phyloP scores from a whole-genome alignment of 1,140 invertebrate genomes.

The Polypedilum vanderplanki region DNA sequence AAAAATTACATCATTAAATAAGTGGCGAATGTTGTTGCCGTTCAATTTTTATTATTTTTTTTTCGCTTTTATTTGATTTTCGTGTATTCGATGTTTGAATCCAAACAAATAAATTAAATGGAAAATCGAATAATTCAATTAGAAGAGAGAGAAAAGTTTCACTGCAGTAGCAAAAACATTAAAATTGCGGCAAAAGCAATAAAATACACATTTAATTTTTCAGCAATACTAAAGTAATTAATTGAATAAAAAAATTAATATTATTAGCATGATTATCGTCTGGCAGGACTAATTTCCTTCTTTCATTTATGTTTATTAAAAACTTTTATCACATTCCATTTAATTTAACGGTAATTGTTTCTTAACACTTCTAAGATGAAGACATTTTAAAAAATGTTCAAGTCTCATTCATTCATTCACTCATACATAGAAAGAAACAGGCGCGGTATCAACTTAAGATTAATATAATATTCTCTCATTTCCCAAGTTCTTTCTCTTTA shows the following conservation, averaged over 20 bases:
- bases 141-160: not conserved
- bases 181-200: no score
- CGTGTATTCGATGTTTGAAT: conserved; percentile 9
- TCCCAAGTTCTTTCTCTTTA: not conserved
- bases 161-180: not conserved
- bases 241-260: no score
- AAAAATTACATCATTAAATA: not conserved
- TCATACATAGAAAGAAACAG: not conserved
- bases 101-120: not conserved
- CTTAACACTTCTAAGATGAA: not conserved
- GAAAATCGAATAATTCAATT: conserved; percentile 16
- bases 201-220: no score
- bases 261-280: not conserved
- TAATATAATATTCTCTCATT: conserved; percentile 8
- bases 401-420: not conserved
- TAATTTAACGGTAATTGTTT: not conserved
- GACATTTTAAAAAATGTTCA: not conserved
- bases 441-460: not conserved
- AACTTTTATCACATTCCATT: not conserved
- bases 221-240: no score
- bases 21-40: not conserved
- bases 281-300: not conserved
- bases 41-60: not conserved
- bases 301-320: conserved; percentile 16
- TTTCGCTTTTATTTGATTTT: not conserved